Conservation (phyloP, 2,888 invertebrate genomes). For the Leptinotarsa juncta region DNA sequence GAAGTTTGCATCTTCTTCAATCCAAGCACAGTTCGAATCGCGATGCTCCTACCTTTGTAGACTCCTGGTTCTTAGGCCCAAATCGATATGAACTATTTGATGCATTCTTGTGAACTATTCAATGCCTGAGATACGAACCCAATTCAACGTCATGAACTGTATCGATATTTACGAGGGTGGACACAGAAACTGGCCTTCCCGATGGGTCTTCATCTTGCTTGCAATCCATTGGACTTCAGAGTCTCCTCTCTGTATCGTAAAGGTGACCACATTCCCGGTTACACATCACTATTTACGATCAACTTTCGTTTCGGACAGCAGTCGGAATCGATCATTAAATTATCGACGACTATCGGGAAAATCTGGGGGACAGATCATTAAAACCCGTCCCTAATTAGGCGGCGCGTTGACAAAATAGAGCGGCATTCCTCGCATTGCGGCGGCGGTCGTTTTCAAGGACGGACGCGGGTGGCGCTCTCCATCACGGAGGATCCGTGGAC, state of each 20-base stretch:
- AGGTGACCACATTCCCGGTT: constrained; percentile 2
- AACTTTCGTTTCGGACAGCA: constrained; percentile 2
- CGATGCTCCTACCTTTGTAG: no score
- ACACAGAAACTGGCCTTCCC: no score
- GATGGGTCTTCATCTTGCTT: no score
- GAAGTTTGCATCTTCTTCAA: no score
- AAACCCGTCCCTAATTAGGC: constrained; percentile 12
- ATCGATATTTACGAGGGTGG: no score
- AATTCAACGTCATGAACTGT: no score
- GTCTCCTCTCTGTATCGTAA: not conserved
- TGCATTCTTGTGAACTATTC: no score
- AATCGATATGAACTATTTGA: no score
- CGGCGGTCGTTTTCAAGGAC: constrained; percentile 55
- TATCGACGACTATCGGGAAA: constrained; percentile 4
- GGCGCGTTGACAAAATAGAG: constrained; percentile 20
- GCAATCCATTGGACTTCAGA: not conserved
- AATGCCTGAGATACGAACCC: no score
- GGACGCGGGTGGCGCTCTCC: constrained; percentile 61
- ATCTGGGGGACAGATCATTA: constrained; percentile 14
- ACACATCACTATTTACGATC: constrained; percentile 13
- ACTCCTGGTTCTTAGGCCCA: no score
- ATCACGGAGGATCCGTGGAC: constrained; percentile 9
- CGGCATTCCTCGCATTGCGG: constrained; percentile 55
- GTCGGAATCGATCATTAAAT: constrained; percentile 15
- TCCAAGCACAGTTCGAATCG: no score